Percentiles rank a stretch among this genome's conserved stretches.
Conservation (phyloP, 1,140 invertebrate genomes). For the Drosophila sulfurigaster region DNA sequence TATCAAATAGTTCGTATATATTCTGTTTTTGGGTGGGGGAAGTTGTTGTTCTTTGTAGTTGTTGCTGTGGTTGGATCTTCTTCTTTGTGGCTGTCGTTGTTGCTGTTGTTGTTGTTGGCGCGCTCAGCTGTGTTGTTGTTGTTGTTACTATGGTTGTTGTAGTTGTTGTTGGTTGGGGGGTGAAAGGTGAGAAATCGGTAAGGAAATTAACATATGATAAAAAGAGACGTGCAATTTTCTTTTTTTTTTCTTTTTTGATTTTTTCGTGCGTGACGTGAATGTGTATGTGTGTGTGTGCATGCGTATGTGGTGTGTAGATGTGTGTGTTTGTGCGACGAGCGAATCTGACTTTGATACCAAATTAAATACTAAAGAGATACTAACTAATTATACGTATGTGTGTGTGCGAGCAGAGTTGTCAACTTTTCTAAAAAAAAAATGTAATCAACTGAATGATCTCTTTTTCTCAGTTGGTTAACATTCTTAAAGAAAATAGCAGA, state of each 20-base stretch:
- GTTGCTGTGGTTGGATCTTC: slow-evolving; percentile 15
- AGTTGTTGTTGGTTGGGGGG: slow-evolving; percentile 31
- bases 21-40: slow-evolving; percentile 3
- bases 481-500: neutral
- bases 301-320: neutral
- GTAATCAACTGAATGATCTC: neutral
- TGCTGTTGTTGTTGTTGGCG: slow-evolving; percentile 30
- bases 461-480: neutral
- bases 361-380: slow-evolving; percentile 12
- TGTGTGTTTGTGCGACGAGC: slow-evolving; percentile 14
- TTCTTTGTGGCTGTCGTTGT: slow-evolving; percentile 7
- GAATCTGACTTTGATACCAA: slow-evolving; percentile 14
- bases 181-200: slow-evolving; percentile 51
- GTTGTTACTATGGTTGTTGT: slow-evolving; percentile 40
- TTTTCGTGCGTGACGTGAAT: neutral
- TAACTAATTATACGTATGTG: neutral
- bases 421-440: neutral
- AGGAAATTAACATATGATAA: slow-evolving; percentile 59
- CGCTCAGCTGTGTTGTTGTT: slow-evolving; percentile 52
- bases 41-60: slow-evolving; percentile 13
- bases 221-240: slow-evolving; percentile 37
- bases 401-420: neutral
- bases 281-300: slow-evolving; percentile 6
- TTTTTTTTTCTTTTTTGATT: slow-evolving; percentile 1
- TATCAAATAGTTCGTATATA: slow-evolving; percentile 12